Evolutionary conservation across 2,113 vertebrate species (phyloP).

Genomic region (Pachypanchax playfairii): DNA sequence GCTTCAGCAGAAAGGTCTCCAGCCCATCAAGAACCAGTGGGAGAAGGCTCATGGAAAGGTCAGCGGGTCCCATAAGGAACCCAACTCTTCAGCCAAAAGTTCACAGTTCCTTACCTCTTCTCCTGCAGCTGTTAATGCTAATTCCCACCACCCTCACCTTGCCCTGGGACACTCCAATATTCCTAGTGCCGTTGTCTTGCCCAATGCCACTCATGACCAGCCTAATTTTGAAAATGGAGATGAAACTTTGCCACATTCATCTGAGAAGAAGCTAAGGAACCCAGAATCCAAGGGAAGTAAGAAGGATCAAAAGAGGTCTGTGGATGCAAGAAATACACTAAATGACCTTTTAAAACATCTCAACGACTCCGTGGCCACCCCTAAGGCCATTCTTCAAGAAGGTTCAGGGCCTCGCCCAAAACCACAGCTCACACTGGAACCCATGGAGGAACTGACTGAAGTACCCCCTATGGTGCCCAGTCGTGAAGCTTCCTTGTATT

Average conservation of each 20-base stretch:
- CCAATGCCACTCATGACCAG: constrained; percentile 94
- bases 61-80: constrained; percentile 85
- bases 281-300: constrained; percentile 86
- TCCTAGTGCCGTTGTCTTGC: constrained; percentile 95
- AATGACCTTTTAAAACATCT: constrained; percentile 97
- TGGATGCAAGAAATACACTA: constrained; percentile 95
- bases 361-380: constrained; percentile 87
- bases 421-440: constrained; percentile 91
- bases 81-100: constrained; percentile 83
- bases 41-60: constrained; percentile 86
- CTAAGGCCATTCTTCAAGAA: constrained; percentile 91
- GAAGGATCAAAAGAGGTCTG: constrained; percentile 91
- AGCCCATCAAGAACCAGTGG: constrained; percentile 91
- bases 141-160: constrained; percentile 87
- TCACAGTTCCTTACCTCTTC: constrained; percentile 91
- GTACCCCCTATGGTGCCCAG: constrained; percentile 95
- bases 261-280: constrained; percentile 87
- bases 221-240: constrained; percentile 85
- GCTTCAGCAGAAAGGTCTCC: constrained; percentile 92
- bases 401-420: constrained; percentile 83
- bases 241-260: constrained; percentile 83
- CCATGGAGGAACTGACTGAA: constrained; percentile 91
- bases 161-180: constrained; percentile 90
- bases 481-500: constrained; percentile 94
- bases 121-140: constrained; percentile 79